Base-by-base conservation (phyloP, 2,797 vertebrate genomes). In the Neosalanx taihuensis region DNA sequence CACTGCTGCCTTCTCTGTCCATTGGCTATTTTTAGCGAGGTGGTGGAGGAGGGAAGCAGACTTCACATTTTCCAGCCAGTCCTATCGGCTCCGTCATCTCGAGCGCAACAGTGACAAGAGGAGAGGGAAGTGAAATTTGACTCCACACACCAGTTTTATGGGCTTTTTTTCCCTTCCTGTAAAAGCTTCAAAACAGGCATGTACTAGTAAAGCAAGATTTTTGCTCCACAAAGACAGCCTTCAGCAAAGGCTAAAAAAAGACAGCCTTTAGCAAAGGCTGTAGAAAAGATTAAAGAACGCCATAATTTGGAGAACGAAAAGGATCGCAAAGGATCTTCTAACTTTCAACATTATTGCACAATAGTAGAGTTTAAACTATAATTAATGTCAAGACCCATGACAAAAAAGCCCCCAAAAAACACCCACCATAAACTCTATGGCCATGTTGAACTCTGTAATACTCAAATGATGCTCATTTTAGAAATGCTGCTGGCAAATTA, bases 41-140 rank as follows among this genome's bases (percentile, higher is more conserved):
- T 85, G 83, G 88, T 87, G 89, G 86, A 83, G 80, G 86, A 86
- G 85, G 80, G 73, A 84, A 85, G 84, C 85, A 88, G 89, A 90
- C 88, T 90, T 88, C 87, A 90, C 87, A 91, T 92, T 92, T 93
- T 91, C 89, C 86, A 91, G 86, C 85, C 82, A 87, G 87, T 87
- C 91, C 87, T 87, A 91, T 91, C 90, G 81, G 85, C 81, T 78
- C 83, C 72, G 79, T 90, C 86, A 91, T 92, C 90, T 90, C 85
- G 12, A 86, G 85, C 85, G 82, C 85, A 89, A 86, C 85, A 85
- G 84, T 84, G 85, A 89, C 85, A 87, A 86, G 81, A 81, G 87
- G 84, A 87, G 85, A 65, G 84, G 89, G 86, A 88, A 90, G 87
- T 90, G 88, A 88, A 88, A 90, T 87, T 85, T 69, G 83, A 89